These are phyloP conservation scores for Siderastrea siderea DNA, from an alignment of 92 coral and sea anemone species.

Conservation along the genomic window DNA sequence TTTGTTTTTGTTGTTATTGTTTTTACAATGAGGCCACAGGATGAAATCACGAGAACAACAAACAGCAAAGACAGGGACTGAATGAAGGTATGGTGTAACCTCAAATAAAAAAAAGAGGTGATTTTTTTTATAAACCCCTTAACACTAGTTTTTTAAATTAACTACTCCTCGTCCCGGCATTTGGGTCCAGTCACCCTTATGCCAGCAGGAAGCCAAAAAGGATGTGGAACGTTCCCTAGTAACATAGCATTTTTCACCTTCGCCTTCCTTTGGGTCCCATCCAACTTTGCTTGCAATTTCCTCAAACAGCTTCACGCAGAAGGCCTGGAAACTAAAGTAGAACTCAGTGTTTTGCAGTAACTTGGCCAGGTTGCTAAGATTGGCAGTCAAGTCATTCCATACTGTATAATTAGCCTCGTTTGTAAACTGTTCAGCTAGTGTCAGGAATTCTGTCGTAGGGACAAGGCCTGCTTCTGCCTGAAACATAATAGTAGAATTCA, in stretches of 20 bases:
- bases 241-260: constrained; percentile 57
- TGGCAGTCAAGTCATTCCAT: constrained; percentile 92
- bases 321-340: constrained; percentile 76
- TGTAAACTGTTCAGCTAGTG: constrained; percentile 83
- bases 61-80: too few species aligned
- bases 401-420: constrained; percentile 94
- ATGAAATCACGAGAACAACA: too few species aligned
- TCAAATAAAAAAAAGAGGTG: too few species aligned
- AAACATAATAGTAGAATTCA: background rate
- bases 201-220: background rate
- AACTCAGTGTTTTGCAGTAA: constrained; percentile 90
- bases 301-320: constrained; percentile 81
- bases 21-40: too few species aligned
- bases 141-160: too few species aligned
- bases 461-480: constrained; percentile 93
- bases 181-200: too few species aligned
- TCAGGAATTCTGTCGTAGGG: constrained; percentile 86
- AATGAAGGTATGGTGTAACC: too few species aligned
- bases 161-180: too few species aligned
- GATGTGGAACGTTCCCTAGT: background rate
- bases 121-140: too few species aligned
- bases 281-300: constrained; percentile 85
- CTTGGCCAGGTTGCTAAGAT: constrained; percentile 77
- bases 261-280: constrained; percentile 90
- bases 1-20: too few species aligned